phyloP scores from a whole-genome alignment of 2,888 invertebrate species.

The Alcis repandata region DNA sequence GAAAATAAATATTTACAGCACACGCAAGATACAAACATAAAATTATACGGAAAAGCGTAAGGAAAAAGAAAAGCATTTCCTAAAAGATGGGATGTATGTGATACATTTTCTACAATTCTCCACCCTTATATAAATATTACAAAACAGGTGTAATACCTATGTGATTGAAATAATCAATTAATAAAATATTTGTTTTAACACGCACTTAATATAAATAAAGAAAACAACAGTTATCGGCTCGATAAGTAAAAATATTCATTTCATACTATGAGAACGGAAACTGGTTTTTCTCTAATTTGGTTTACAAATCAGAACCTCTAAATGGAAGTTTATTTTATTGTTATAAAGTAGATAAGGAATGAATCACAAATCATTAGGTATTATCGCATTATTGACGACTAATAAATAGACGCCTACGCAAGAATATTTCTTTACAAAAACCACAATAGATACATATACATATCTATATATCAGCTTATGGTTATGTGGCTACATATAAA shows the following conservation, averaged over 20 bases:
- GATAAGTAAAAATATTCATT: not conserved
- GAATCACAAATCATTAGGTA: constrained; percentile 20
- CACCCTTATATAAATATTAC: not conserved
- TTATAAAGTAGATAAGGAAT: constrained; percentile 27
- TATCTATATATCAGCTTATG: not conserved
- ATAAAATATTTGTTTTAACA: not conserved
- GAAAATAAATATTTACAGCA: no score
- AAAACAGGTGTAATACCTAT: not conserved
- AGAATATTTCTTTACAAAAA: not conserved
- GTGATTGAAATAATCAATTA: not conserved
- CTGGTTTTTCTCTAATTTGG: constrained; percentile 24
- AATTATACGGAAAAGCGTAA: no score
- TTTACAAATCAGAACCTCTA: constrained; percentile 23
- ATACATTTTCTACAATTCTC: no score
- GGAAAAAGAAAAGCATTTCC: no score
- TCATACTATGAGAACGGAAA: constrained; percentile 23
- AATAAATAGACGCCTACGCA: constrained; percentile 23
- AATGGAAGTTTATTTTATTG: constrained; percentile 26
- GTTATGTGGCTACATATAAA: not conserved
- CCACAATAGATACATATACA: not conserved
- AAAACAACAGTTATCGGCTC: constrained; percentile 9
- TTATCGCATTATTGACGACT: constrained; percentile 20
- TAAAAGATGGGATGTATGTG: no score
- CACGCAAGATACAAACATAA: no score
- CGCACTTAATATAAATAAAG: not conserved